A percentile compares a stretch with the other conserved stretches of the same genome.
phyloP scores from a whole-genome alignment of 2,888 invertebrate genomes.

The Reticulitermes lucifugus region DNA sequence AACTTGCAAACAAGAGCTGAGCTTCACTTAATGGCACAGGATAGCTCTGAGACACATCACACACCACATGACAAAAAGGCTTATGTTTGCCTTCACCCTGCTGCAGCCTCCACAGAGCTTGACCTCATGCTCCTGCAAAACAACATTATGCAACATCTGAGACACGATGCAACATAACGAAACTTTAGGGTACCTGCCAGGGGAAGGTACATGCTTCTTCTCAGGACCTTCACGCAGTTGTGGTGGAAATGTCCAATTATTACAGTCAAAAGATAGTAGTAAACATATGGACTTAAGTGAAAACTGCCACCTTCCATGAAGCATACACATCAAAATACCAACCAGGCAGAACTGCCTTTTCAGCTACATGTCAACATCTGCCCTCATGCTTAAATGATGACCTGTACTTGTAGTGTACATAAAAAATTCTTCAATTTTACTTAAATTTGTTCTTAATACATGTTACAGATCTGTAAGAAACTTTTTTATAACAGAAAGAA shows the following conservation, averaged over 20 bases:
- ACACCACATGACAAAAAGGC: not conserved
- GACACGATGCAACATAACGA: not conserved
- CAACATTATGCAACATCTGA: not conserved
- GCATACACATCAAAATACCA: not conserved
- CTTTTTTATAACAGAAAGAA: no score
- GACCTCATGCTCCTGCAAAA: constrained; percentile 30
- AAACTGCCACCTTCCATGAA: not conserved
- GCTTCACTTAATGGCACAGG: not conserved
- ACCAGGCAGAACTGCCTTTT: not conserved
- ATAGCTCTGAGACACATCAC: not conserved
- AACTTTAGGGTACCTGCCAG: no score
- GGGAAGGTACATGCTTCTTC: no score
- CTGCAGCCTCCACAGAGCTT: constrained; percentile 18
- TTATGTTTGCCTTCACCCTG: not conserved
- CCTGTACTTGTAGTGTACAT: no score
- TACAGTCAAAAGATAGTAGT: not conserved
- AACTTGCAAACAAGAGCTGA: no score
- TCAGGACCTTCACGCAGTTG: not conserved
- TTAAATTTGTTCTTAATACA: no score
- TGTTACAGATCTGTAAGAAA: no score
- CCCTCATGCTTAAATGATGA: no score
- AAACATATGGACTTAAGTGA: not conserved
- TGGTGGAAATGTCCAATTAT: no score
- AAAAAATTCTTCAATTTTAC: no score
- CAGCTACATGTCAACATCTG: not conserved